Base-by-base conservation (phyloP, 2,797 vertebrate genomes). In the Echiichthys vipera region DNA sequence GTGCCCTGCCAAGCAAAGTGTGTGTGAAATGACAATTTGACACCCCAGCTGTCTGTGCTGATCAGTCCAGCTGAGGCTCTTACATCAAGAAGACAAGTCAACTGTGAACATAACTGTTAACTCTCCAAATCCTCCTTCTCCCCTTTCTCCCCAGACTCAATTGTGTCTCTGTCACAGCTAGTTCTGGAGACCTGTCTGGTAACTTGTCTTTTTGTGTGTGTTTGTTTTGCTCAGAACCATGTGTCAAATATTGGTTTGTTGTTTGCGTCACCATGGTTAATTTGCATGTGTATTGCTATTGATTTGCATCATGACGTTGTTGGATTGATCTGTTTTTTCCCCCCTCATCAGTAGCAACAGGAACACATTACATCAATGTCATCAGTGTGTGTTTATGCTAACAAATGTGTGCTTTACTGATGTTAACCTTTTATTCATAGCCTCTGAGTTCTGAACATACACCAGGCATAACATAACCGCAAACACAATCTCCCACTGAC, bases 161-260 rank as follows among this genome's bases (percentile, higher is more conserved):
- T 95, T 91, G 86, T 95, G 73, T 95, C 94, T 88, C 88, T 95
- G 84, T 95, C 95, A 72, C 89, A 95, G 88, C 93, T 95, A 65
- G 86, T 92, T 87, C 92, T 95, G 93, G 94, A 95, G 84, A 93
- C 90, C 74, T 93, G 90, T 84, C 81, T 17, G 94, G 94, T 94
- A 95, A 95, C 80, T 61, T n/a, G 3, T 71, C n/a, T 73, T 49
- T 86, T 17, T 74, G 56, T 77, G 78, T 77, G 63, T 75, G 20
- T 15, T 37, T 9, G 56, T 24, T 72, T 39, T n/a, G 18, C 17
- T 39, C 43, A 62, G 69, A 89, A 65, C 77, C 74, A 79, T 82
- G 77, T 63, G 55, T 58, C 30, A 25, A n/a, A 37, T 74, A 34
- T 65, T 37, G 10, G 29, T 65, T 54, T 87, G 71, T 47, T 67